Evolutionary conservation across 2,797 vertebrate species (phyloP).

Genomic region (Arctocebus calabarensis): DNA sequence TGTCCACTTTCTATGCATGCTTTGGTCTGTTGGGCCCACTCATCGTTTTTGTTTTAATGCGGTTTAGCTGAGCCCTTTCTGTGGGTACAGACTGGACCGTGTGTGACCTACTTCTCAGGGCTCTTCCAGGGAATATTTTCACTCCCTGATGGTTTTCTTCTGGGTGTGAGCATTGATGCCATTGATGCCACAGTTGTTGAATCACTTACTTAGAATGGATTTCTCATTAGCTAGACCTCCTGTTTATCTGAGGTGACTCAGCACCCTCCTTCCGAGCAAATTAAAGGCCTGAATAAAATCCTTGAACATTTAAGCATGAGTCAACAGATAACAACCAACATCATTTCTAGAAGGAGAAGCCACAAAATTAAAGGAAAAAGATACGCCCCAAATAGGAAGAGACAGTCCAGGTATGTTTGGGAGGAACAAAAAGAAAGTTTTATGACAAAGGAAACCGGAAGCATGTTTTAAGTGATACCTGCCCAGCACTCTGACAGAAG

Average conservation of each 20-base stretch:
- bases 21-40: too few species aligned
- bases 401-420: background rate
- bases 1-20: too few species aligned
- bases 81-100: too few species aligned
- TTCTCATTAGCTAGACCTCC: slow-evolving; percentile 48
- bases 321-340: slow-evolving; percentile 57
- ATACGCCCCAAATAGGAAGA: background rate
- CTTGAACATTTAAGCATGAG: slow-evolving; percentile 9
- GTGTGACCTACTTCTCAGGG: too few species aligned
- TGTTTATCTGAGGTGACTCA: slow-evolving; percentile 48
- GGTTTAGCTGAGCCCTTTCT: too few species aligned
- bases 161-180: too few species aligned
- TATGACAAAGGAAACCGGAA: background rate
- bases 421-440: background rate
- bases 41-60: too few species aligned
- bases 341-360: background rate
- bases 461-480: background rate
- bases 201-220: slow-evolving; percentile 53
- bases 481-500: too few species aligned
- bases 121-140: too few species aligned
- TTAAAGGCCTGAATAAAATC: slow-evolving; percentile 69
- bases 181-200: background rate
- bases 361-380: slow-evolving; percentile 12
- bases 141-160: too few species aligned
- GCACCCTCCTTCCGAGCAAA: slow-evolving; percentile 26